phyloP scores from a whole-genome alignment of 2,113 vertebrate species.

The Felis catus region F.catus_Fca126_mat1.0 CM031420.1:15480001-15480500 shows the following conservation, averaged over 20 bases:
- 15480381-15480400: not conserved
- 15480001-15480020: not conserved
- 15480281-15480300: not conserved
- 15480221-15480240: not conserved
- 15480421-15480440: not conserved
- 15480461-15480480: not conserved
- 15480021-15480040: not conserved
- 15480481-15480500: not conserved
- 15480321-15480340: rapidly evolving
- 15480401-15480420: not conserved
- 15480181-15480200: not conserved
- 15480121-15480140: not conserved
- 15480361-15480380: not conserved
- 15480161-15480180: not conserved
- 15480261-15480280: not conserved
- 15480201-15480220: not conserved
- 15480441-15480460: not conserved
- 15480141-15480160: not conserved
- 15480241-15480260: not conserved
- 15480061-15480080: not conserved
- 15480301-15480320: not conserved
- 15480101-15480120: not conserved
- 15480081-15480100: not conserved
- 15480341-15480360: not conserved
- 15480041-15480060: not conserved